These are phyloP conservation scores for Channa argus DNA, from an alignment of 2,113 vertebrate species.

Conservation along the genomic window DNA sequence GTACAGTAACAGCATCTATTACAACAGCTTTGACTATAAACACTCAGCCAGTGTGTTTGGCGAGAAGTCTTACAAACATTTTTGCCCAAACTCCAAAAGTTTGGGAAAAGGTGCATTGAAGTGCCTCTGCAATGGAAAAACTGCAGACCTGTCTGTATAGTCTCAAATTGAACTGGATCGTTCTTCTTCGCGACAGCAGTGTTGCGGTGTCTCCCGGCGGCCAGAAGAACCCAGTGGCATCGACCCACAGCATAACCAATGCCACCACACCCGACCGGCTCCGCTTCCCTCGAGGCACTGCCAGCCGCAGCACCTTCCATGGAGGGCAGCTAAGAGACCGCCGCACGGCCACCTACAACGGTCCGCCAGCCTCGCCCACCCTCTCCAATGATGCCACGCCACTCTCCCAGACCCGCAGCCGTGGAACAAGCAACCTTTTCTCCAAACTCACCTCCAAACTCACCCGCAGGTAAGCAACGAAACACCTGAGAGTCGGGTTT, in stretches of 20 bases:
- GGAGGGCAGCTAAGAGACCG: slow-evolving; percentile 93
- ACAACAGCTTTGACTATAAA: no score
- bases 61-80: no score
- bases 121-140: slow-evolving; percentile 35
- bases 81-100: neutral
- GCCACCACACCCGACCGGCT: slow-evolving; percentile 92
- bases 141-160: neutral
- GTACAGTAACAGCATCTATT: no score
- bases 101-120: neutral
- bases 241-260: slow-evolving; percentile 95
- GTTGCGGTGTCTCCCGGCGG: slow-evolving; percentile 86
- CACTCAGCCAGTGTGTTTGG: no score
- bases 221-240: slow-evolving; percentile 92
- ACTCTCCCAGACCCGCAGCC: slow-evolving; percentile 91
- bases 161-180: rapidly evolving
- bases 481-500: neutral
- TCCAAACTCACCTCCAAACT: slow-evolving; percentile 97
- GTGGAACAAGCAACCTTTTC: slow-evolving; percentile 96
- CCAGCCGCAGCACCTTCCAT: slow-evolving; percentile 97
- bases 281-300: slow-evolving; percentile 94
- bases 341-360: slow-evolving; percentile 96
- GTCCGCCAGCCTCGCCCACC: slow-evolving; percentile 95
- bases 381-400: slow-evolving; percentile 93
- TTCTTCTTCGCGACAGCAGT: slow-evolving; percentile 67
- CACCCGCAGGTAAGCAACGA: slow-evolving; percentile 90